Evolutionary conservation across 2,797 vertebrate species (phyloP).

Genomic region (Argya squamiceps): DNA sequence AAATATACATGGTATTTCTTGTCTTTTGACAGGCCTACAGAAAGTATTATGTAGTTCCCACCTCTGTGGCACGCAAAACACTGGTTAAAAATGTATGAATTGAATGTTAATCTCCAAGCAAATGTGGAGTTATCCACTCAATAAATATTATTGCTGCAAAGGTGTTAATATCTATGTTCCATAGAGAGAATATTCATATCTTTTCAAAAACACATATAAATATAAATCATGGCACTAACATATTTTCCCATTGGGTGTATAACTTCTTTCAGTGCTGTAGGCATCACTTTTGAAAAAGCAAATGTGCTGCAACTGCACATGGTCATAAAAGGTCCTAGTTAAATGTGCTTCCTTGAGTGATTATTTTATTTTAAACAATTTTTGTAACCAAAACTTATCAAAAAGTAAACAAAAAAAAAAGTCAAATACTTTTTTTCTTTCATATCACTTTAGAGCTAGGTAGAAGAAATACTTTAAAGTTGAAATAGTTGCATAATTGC

Average conservation of each 20-base stretch:
- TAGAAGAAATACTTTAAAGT: not conserved
- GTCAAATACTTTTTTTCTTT: not conserved
- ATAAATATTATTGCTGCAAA: not conserved
- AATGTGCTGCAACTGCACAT: not conserved
- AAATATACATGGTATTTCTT: not conserved
- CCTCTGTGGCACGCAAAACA: not conserved
- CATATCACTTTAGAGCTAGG: not conserved
- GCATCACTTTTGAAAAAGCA: not conserved
- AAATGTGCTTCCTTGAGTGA: not conserved
- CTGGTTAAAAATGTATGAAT: not conserved
- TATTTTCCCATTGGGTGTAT: slow-evolving; percentile 2
- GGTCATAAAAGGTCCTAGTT: not conserved
- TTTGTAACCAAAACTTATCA: not conserved
- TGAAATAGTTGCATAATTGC: not conserved
- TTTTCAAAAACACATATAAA: not conserved
- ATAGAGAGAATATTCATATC: not conserved
- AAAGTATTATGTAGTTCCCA: not conserved
- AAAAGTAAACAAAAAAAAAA: not conserved
- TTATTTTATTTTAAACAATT: not conserved
- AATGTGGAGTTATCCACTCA: not conserved
- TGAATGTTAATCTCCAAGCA: not conserved
- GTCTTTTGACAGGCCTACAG: not conserved
- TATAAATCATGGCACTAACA: not conserved
- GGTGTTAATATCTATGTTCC: not conserved
- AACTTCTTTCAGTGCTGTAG: not conserved